Evolutionary conservation across 2,113 vertebrate species (phyloP).

Genomic region (Urocynchramus pylzowi): DNA sequence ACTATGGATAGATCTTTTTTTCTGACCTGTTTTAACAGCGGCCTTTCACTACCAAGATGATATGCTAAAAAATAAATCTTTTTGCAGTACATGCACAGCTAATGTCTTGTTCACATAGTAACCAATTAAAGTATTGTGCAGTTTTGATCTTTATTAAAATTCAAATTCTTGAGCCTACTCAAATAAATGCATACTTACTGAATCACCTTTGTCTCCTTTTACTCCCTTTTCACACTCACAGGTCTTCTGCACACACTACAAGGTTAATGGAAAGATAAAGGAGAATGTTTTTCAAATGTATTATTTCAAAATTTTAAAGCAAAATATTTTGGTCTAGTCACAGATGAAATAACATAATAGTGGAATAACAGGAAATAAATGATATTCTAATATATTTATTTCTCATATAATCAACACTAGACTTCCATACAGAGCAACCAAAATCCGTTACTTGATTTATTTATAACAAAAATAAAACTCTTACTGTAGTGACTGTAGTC

Average conservation of each 20-base stretch:
- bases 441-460: neutral
- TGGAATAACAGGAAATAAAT: neutral
- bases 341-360: neutral
- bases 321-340: neutral
- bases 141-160: neutral
- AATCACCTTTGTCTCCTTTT: conserved; percentile 73
- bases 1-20: neutral
- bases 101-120: neutral
- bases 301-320: neutral
- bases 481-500: neutral
- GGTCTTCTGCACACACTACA: conserved; percentile 74
- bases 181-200: conserved; percentile 73
- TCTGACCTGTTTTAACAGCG: neutral
- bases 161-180: neutral
- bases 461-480: neutral
- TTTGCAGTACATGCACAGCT: neutral
- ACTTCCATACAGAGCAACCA: neutral
- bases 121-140: neutral
- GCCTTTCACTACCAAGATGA: neutral
- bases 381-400: neutral
- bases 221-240: conserved; percentile 84
- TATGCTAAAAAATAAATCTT: neutral
- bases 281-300: neutral
- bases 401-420: neutral
- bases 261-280: neutral